These are phyloP conservation scores for Sinhomidia bicolor DNA, from an alignment of 2,888 invertebrate genomes.

Conservation along the genomic window DNA sequence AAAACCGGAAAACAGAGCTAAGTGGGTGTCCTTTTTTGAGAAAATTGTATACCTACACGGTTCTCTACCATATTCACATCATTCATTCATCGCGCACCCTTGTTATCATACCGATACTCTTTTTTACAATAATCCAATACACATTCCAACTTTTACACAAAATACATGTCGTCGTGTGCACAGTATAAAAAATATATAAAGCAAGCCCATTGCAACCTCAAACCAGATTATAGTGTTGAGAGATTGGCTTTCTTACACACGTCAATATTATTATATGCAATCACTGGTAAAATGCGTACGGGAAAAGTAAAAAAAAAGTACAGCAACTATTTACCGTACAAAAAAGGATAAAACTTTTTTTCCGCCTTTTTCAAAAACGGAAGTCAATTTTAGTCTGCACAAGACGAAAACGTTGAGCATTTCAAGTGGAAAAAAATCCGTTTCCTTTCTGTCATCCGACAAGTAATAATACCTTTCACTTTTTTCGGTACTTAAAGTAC, in stretches of 20 bases:
- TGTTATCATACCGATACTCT: conserved; percentile 16
- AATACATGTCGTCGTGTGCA: no score
- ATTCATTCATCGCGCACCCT: conserved; percentile 2
- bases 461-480: conserved; percentile 38
- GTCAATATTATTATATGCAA: no score
- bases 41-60: background rate
- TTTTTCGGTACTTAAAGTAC: no score
- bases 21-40: conserved; percentile 43
- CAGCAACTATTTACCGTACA: background rate
- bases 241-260: no score
- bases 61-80: background rate
- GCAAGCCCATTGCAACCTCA: no score
- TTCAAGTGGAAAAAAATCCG: conserved; percentile 59
- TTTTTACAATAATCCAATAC: background rate
- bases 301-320: no score
- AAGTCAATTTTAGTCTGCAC: conserved; percentile 53
- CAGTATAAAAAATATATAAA: no score
- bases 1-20: conserved; percentile 66
- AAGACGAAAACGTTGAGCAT: conserved; percentile 22
- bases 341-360: background rate
- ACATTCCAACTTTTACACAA: conserved; percentile 7
- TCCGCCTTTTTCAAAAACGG: conserved; percentile 9
- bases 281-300: no score
- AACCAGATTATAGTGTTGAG: no score
- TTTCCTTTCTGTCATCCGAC: conserved; percentile 34